A percentile compares a stretch with the other conserved stretches of the same genome.
These are phyloP conservation scores for Tapirus indicus DNA, from an alignment of 2,797 vertebrate species.

Conservation along the genomic window DNA sequence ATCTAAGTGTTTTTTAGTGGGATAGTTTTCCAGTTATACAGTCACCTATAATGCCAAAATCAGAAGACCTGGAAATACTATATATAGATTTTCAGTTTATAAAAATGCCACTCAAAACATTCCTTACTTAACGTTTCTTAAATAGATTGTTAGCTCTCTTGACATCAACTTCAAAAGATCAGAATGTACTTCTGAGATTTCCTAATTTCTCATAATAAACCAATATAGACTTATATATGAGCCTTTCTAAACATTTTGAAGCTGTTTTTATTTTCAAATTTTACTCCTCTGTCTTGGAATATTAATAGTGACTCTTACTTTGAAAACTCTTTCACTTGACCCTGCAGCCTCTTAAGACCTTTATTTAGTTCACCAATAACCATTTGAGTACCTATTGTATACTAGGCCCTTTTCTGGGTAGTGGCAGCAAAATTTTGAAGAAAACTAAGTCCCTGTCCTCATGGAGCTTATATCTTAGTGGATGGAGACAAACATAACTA, in stretches of 20 bases:
- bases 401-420: neutral
- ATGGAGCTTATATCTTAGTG: neutral
- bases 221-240: neutral
- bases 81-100: neutral
- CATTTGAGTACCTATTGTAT: neutral
- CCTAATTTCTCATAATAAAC: neutral
- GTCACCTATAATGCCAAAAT: neutral
- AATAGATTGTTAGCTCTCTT: neutral
- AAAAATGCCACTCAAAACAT: neutral
- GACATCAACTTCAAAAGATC: neutral
- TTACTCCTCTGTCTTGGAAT: neutral
- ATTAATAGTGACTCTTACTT: neutral
- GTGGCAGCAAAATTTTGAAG: neutral
- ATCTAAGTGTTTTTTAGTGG: neutral
- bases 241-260: neutral
- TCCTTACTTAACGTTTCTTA: neutral
- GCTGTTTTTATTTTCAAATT: neutral
- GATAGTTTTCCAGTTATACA: neutral
- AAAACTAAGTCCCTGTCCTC: neutral
- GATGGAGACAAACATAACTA: neutral
- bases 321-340: neutral
- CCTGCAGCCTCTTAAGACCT: neutral
- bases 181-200: neutral
- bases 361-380: neutral
- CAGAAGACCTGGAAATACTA: neutral